Percentiles rank a stretch among this genome's conserved stretches.
Evolutionary conservation across 2,888 invertebrate genomes (phyloP).

Genomic region (Neocrepidodera transversa): DNA sequence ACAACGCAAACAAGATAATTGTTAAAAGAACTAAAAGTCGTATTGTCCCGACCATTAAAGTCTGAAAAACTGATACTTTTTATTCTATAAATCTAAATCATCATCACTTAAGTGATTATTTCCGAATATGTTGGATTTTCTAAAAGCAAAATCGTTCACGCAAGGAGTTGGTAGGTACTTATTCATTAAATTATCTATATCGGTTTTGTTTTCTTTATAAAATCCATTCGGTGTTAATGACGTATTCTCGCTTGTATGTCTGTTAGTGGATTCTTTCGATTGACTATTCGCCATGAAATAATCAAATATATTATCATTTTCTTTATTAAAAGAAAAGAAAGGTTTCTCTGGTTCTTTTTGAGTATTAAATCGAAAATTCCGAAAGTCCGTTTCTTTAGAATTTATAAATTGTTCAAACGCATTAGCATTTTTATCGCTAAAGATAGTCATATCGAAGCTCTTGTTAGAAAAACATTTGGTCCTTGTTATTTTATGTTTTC

Average conservation of each 20-base stretch:
- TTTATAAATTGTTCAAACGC: constrained; percentile 48
- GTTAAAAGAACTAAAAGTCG: too few species aligned
- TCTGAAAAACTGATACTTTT: too few species aligned
- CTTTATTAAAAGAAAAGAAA: background rate
- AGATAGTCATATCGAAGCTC: constrained; percentile 39
- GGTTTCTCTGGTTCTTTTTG: background rate
- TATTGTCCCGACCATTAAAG: too few species aligned
- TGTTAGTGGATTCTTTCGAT: background rate
- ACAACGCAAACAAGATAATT: too few species aligned
- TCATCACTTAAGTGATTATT: constrained; percentile 18
- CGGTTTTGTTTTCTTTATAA: constrained; percentile 42
- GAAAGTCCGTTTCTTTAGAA: constrained; percentile 45
- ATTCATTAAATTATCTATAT: constrained; percentile 37
- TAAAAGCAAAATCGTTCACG: background rate
- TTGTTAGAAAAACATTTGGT: constrained; percentile 30
- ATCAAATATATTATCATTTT: constrained; percentile 7
- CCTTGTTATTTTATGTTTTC: constrained; percentile 23
- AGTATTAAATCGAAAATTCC: constrained; percentile 17
- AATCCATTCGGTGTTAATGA: constrained; percentile 41
- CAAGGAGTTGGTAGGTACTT: constrained; percentile 37
- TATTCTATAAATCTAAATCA: constrained; percentile 12
- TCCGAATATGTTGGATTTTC: constrained; percentile 18
- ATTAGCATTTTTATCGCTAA: constrained; percentile 46
- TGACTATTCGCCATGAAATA: background rate
- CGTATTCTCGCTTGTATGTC: background rate